Evolutionary conservation across 2,113 vertebrate genomes (phyloP), one percentile per base, ranked within the genome.

Genomic region (Nesoenas mayeri): DNA sequence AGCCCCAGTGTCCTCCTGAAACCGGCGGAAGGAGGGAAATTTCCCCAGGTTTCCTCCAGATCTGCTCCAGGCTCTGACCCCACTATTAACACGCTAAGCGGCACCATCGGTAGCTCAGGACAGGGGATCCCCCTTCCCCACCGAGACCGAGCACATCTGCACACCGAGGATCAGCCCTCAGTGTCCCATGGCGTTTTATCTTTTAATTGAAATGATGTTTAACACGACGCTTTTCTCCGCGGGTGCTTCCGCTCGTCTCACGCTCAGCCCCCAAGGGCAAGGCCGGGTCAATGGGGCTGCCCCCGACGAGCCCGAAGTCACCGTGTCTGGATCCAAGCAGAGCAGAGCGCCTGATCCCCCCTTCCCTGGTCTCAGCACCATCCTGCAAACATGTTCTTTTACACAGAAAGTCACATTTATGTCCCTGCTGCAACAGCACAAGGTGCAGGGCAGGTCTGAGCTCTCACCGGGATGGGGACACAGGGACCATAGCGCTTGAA

Each of bases 391-490:
- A 1, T 1, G 3, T 28, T 8, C 7, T 14, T 85, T 75, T 10
- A 66, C 31, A 15, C 0, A 5, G 26, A 64, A 91, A 79, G 47
- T 32, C 53, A 80, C 77, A 31, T 22, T 36, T 32, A 8, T 0
- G 1, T 16, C 54, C 81, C 48, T 38, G 65, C 0, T 54, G 44
- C 0, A 0, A 25, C 36, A 71, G 42, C 73, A 28, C 0, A 0
- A 79, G 54, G 53, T 2, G 5, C 19, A 62, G 56, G 1, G 3
- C 42, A 58, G 51, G 21, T 10, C 1, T 7, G 7, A 62, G 81
- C 44, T 36, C 61, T 34, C 8, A 0, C 32, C 2, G 1, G 57
- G 62, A n/a, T 15, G 48, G 31, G 48, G 36, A 40, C 3, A 14
- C 6, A 42, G 32, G 20, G 42, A 80, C 28, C 38, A 22, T 29